Conservation (phyloP, 2,888 invertebrate species). For the Cistogaster globosa region DNA sequence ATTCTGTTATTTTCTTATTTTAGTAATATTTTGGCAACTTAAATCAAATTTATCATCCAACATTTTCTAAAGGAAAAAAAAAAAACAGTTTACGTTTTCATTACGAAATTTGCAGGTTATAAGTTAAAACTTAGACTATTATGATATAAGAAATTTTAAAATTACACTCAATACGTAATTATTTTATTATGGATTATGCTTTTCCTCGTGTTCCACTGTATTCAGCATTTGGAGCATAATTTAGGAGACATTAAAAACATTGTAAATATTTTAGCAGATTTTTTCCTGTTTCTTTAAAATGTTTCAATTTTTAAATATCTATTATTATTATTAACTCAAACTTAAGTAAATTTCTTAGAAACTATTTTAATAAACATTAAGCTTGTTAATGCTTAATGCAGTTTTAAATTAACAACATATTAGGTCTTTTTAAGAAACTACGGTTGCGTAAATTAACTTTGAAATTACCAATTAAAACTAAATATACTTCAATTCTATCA, state of each 20-base stretch:
- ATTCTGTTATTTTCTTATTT: background rate
- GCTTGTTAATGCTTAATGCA: slow-evolving; percentile 20
- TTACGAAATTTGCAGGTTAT: background rate
- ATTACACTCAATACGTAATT: slow-evolving; percentile 10
- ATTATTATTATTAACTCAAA: slow-evolving; percentile 9
- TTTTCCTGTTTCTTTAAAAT: slow-evolving; percentile 27
- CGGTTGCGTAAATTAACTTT: slow-evolving; percentile 43
- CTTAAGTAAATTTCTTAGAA: slow-evolving; percentile 31
- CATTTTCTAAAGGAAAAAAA: too few relatives aligned
- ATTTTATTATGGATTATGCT: slow-evolving; percentile 2
- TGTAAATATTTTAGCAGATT: slow-evolving; percentile 63
- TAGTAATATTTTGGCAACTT: background rate
- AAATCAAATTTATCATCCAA: background rate
- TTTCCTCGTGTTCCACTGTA: slow-evolving; percentile 19
- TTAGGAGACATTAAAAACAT: slow-evolving; percentile 18
- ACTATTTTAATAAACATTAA: slow-evolving; percentile 5
- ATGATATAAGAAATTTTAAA: background rate
- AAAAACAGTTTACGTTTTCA: background rate
- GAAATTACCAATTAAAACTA: slow-evolving; percentile 33
- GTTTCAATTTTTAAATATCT: slow-evolving; percentile 12
- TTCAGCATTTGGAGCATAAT: slow-evolving; percentile 43
- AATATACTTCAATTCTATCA: slow-evolving; percentile 20
- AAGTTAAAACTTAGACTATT: background rate
- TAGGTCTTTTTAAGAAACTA: slow-evolving; percentile 56
- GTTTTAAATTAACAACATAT: slow-evolving; percentile 35